A percentile compares a stretch with the other conserved stretches of the same genome.
Conservation (phyloP, 1,140 invertebrate species). For the Drosophila lini region DNA sequence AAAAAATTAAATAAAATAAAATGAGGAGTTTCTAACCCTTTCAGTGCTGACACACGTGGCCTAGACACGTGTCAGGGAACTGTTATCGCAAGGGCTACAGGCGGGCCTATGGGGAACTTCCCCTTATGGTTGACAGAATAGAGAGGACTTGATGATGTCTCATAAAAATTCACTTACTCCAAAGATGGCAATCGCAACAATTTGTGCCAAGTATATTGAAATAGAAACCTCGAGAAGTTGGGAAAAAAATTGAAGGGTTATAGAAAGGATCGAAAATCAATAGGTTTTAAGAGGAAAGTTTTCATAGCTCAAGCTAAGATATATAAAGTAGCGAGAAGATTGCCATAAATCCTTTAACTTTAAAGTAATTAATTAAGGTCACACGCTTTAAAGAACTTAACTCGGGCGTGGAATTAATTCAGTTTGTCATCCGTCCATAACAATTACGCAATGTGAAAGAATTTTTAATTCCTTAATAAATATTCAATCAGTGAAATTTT, state of each 20-base stretch:
- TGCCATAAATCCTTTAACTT: background rate
- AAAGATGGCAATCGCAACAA: conserved; percentile 44
- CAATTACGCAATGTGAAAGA: background rate
- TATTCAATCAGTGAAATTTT: conserved; percentile 27
- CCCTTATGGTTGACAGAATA: conserved; percentile 37
- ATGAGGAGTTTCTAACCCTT: conserved; percentile 39
- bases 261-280: background rate
- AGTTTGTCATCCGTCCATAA: background rate
- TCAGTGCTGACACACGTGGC: conserved; percentile 55
- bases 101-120: conserved; percentile 19
- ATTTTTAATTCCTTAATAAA: conserved; percentile 21
- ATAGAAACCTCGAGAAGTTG: conserved; percentile 4
- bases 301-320: no score
- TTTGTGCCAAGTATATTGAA: conserved; percentile 22
- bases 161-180: conserved; percentile 74
- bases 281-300: background rate
- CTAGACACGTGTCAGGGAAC: conserved; percentile 59
- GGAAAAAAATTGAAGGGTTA: conserved; percentile 3
- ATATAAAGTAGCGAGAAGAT: background rate
- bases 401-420: background rate
- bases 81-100: conserved; percentile 65
- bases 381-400: background rate
- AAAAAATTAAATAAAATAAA: conserved; percentile 32
- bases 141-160: conserved; percentile 50
- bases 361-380: background rate